Base-by-base conservation (phyloP, 1,140 invertebrate species). In the Cardiocondyla obscurior region DNA sequence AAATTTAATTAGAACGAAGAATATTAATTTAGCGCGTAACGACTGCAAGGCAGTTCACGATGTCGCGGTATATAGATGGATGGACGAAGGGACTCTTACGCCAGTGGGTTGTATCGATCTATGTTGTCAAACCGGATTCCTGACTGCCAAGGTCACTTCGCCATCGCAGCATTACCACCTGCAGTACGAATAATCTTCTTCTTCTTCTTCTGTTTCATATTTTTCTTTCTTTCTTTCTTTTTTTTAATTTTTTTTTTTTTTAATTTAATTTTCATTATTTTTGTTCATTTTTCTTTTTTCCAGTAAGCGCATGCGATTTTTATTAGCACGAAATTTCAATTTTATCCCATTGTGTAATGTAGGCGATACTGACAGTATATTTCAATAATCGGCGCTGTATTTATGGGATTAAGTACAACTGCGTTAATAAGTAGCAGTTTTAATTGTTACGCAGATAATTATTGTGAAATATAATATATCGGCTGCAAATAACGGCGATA, bases 111-210 rank as follows among this genome's bases (percentile, higher is more conserved):
- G 88, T 85, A 79, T 88, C 90, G 89, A 90, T 89, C 83, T 86
- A 90, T 91, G 90, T 91, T 91, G 90, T 84, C 87, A 79, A 79
- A 91, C 91, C 90, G 88, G 91, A 92, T 92, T 92, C 91, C 90
- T 91, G 86, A 90, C 90, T 89, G 84, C 90, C 91, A 92, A 92
- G 91, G 91, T 92, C 90, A 85, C 83, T 85, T 81, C 67, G 84
- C 82, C 62, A 77, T 65, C 46, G 69, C 72, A 72, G 49, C 58
- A 70, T 25, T 69, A 77, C 64, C 81, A 83, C 74, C 64, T 46
- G 55, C 55, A 70, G 28, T 57, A 72, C 65, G 67, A 79, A 82
- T 36, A 39, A 46, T 72, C 60, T 46, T 77, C 64, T 60, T 70
- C 69, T 53, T 60, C 57, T 51, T 64, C 51, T 44, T 39, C 25